Base-by-base conservation (phyloP, 2,888 invertebrate species). In the Hydropsyche betteni region DNA sequence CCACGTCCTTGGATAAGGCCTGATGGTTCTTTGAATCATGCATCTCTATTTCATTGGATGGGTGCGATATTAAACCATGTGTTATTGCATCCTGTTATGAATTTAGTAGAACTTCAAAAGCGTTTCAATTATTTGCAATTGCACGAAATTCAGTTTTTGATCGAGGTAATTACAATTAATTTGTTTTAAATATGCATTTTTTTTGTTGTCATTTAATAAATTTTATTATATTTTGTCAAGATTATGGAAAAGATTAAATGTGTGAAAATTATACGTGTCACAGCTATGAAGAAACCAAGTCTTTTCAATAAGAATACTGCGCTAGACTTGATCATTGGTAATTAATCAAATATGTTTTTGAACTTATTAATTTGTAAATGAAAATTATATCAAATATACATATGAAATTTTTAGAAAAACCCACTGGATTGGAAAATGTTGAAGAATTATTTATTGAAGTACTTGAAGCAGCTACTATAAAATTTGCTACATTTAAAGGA, bases 1-100 rank as follows among this genome's bases (percentile, higher is more conserved):
- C 75, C 78, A 7, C 70, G 77, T 76, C 93, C 94, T 0, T 95
- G 95, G 95, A 89, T 92, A 74, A 88, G 91, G 77, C 88, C 94
- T 1, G 92, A 94, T 83, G 94, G 94, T 2, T 86, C 88, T 0
- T 81, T 94, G 8, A 93, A 94, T 84, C 85, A 89, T 10, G 86
- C 90, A 24, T 89, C 91, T 4, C 85, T 94, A 44, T 91, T 91
- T 80, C 89, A 90, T 75, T 91, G 93, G 90, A 81, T 94, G 75
- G 90, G 91, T 68, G 88, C 90, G 8, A 83, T 94, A 74, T 83
- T 94, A 75, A 87, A 90, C 4, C 89, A 91, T 80, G 89, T 93
- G 76, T 85, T 93, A 81, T 85, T 89, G 33, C 86, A 89, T 79
- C 91, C 92, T 0, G 91, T 91, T 0, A 85, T 88, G 73, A 84